phyloP scores from a whole-genome alignment of 64 coral and sea anemone genomes.

The Trachythela sp. region DNA sequence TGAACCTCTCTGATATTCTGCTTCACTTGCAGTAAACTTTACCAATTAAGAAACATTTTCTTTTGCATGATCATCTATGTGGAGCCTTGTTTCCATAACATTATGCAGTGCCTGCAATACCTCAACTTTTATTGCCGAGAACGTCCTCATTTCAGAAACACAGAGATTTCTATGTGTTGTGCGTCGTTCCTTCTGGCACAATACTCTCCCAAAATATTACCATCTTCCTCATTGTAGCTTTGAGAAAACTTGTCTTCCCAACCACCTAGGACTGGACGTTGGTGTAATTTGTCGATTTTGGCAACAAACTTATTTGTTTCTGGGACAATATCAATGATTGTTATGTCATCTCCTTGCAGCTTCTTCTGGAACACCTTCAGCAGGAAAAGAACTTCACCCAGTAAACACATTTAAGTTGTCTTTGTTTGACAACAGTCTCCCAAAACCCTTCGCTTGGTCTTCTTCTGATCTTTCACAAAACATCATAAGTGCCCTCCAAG shows the following conservation, averaged over 20 bases:
- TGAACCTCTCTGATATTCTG: not conserved
- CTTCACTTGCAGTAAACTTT: not conserved
- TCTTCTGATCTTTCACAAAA: slow-evolving; percentile 7
- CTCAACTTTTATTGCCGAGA: not conserved
- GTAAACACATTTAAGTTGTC: not conserved
- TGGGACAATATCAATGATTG: not conserved
- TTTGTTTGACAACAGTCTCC: not conserved
- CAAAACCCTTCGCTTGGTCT: not conserved
- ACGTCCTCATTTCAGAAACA: not conserved
- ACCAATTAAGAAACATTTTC: not conserved
- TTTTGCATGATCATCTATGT: not conserved
- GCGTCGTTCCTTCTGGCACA: not conserved
- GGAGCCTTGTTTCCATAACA: not conserved
- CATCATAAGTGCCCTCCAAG: not conserved
- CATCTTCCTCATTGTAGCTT: not conserved
- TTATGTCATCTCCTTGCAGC: not conserved
- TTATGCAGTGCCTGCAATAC: not conserved
- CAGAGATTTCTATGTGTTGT: not conserved
- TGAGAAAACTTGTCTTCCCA: not conserved
- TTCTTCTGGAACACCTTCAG: not conserved
- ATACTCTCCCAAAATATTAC: not conserved
- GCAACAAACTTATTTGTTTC: not conserved
- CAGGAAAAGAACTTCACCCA: not conserved
- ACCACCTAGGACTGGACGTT: not conserved
- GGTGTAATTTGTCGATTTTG: not conserved